Conservation (phyloP, 2,797 vertebrate genomes). For the Chanos chanos region DNA sequence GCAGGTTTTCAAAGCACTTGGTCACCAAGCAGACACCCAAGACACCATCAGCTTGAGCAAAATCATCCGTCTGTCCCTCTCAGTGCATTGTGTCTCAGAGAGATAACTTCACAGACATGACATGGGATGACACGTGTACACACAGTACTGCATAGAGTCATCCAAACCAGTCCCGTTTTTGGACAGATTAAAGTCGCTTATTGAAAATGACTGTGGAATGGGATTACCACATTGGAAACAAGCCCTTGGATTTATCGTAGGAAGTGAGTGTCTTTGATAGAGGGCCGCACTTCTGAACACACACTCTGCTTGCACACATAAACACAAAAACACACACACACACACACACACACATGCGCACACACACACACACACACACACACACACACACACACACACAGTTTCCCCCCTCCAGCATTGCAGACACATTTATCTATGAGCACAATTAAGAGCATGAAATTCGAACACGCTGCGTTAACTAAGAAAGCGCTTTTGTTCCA, state of each 20-base stretch:
- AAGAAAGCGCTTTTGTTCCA: slow-evolving; percentile 72
- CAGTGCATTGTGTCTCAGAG: slow-evolving; percentile 32
- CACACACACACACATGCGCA: slow-evolving; percentile 17
- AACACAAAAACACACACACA: slow-evolving; percentile 17
- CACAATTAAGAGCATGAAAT: slow-evolving; percentile 77
- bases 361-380: slow-evolving; percentile 6
- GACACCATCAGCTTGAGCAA: slow-evolving; percentile 19
- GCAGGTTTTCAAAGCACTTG: no score
- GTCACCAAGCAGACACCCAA: slow-evolving; percentile 4
- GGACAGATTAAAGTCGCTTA: slow-evolving; percentile 54
- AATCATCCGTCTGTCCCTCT: slow-evolving; percentile 29
- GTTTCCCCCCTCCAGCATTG: slow-evolving; percentile 43
- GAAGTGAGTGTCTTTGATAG: slow-evolving; percentile 48
- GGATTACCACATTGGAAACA: slow-evolving; percentile 64
- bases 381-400: slow-evolving; percentile 32
- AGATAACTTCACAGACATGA: slow-evolving; percentile 46
- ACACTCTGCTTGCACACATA: background rate
- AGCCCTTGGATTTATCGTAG: slow-evolving; percentile 59
- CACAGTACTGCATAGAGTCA: slow-evolving; percentile 28
- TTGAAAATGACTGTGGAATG: slow-evolving; percentile 61
- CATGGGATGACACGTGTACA: slow-evolving; percentile 41
- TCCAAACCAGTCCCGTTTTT: slow-evolving; percentile 50
- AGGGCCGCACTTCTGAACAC: slow-evolving; percentile 31
- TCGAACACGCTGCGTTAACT: slow-evolving; percentile 72
- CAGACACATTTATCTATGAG: slow-evolving; percentile 69